phyloP scores from a whole-genome alignment of 2,113 vertebrate species.

The Cochlearius cochlearius region DNA sequence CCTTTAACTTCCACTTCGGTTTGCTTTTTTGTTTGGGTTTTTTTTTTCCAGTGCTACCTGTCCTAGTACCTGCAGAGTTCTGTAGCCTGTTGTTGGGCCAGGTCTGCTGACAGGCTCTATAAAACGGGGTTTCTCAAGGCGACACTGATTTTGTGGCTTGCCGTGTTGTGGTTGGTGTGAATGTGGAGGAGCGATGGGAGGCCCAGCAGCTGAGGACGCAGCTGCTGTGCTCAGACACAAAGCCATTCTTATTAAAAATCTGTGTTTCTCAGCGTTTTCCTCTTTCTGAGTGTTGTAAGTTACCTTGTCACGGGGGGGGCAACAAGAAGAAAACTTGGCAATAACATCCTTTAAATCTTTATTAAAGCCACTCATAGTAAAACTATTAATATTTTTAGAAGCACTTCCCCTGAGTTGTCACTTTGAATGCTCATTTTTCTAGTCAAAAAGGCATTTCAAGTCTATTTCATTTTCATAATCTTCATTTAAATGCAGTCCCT shows the following conservation, averaged over 20 bases:
- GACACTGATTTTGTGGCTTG: neutral
- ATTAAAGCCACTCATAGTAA: neutral
- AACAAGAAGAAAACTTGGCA: neutral
- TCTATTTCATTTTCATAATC: neutral
- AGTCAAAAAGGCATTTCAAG: neutral
- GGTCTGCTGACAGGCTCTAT: too few relatives aligned
- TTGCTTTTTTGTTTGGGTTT: too few relatives aligned
- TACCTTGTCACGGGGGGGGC: neutral
- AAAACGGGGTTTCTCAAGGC: neutral
- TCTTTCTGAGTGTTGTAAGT: neutral
- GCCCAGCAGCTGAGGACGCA: neutral
- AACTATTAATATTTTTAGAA: neutral
- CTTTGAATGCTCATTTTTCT: neutral
- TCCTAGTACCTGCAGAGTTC: neutral
- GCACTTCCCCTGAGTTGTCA: neutral
- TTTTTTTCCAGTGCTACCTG: too few relatives aligned
- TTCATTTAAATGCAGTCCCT: neutral
- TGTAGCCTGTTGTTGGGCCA: too few relatives aligned
- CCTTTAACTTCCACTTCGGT: neutral
- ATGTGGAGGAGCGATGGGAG: neutral
- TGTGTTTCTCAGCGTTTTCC: neutral
- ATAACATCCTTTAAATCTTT: neutral
- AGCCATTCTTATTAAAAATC: neutral
- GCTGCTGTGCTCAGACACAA: neutral
- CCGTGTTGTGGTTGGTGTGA: neutral